Evolutionary conservation across 2,113 vertebrate species (phyloP).

Genomic region (Phaethon lepturus): DNA sequence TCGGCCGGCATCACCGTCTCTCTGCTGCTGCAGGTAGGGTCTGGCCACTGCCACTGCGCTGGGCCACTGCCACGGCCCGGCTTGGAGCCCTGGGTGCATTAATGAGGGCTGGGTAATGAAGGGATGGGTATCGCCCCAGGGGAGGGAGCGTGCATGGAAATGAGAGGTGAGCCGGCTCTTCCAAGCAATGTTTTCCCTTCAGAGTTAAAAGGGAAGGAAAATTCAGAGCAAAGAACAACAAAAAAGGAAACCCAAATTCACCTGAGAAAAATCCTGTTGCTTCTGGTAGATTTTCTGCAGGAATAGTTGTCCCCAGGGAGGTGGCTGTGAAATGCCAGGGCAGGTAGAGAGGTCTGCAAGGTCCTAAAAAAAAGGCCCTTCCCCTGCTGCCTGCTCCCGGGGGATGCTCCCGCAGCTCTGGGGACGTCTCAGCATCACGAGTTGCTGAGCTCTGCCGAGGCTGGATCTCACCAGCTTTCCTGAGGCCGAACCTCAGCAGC

Average conservation of each 20-base stretch:
- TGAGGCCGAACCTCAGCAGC: background rate
- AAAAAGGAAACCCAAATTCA: background rate
- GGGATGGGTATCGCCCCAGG: background rate
- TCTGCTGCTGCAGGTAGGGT: slow-evolving; percentile 83
- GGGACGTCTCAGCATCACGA: background rate
- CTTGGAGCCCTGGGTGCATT: background rate
- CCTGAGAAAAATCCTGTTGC: background rate
- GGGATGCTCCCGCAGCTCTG: background rate
- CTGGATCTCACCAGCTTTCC: background rate
- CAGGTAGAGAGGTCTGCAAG: background rate
- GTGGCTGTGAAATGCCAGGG: background rate
- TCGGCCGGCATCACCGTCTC: slow-evolving; percentile 85
- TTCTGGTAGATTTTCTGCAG: background rate
- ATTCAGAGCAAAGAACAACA: background rate
- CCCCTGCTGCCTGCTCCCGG: background rate
- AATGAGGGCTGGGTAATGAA: background rate
- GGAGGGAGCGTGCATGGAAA: rapidly evolving
- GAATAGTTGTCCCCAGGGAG: background rate
- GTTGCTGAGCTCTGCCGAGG: background rate
- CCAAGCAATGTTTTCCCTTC: background rate
- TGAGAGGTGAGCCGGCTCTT: background rate
- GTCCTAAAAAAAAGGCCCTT: too few species aligned
- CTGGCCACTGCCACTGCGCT: background rate
- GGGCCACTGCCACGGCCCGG: rapidly evolving
- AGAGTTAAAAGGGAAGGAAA: background rate